Evolutionary conservation across 2,113 vertebrate genomes (phyloP), one percentile per base, ranked within the genome.

Genomic region (Tenebrosternarchus preto): DNA sequence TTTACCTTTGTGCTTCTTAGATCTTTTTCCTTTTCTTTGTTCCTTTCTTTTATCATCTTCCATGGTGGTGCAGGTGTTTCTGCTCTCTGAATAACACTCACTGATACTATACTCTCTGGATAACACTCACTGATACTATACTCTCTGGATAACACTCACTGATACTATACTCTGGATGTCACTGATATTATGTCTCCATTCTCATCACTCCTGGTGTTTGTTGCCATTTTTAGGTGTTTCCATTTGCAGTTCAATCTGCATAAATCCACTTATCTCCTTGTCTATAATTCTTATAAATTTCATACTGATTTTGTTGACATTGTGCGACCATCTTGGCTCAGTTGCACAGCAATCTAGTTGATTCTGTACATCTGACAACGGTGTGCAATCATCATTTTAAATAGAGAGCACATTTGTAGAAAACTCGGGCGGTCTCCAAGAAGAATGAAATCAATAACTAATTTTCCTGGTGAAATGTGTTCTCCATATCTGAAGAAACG

Each of bases 401-500:
- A 73, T 8, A 16, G 27, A 31, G 25, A 31, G 24, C 31, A 8
- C 36, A 22, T 72, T 72, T 46, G 71, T 22, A 46, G 56, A 71
- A 70, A 53, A 55, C 3, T 4, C 3, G 29, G 46, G 11, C 64
- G 24, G 43, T 50, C 43, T 50, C 43, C 8, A 12, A 15, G 43
- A 50, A 50, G 73, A 69, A 66, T 63, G 43, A 75, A 80, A 82
- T 84, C 83, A 63, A 84, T 84, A 82, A 55, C 9, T 82, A 59
- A 84, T 84, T 82, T 76, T 84, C 76, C 76, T n/a, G 33, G 5
- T 17, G 76, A 71, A 82, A 82, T 82, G 76, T 61, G 69, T 76
- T 66, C 63, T 78, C 76, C 53, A 5, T n/a, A 81, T 68, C n/a
- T 0, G 31, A 68, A 5, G 3, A 43, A 33, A 20, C 22, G 43